Percentiles rank a stretch among this genome's conserved stretches.
Evolutionary conservation across 2,113 vertebrate genomes (phyloP).

Genomic region (Crotalus horridus): DNA sequence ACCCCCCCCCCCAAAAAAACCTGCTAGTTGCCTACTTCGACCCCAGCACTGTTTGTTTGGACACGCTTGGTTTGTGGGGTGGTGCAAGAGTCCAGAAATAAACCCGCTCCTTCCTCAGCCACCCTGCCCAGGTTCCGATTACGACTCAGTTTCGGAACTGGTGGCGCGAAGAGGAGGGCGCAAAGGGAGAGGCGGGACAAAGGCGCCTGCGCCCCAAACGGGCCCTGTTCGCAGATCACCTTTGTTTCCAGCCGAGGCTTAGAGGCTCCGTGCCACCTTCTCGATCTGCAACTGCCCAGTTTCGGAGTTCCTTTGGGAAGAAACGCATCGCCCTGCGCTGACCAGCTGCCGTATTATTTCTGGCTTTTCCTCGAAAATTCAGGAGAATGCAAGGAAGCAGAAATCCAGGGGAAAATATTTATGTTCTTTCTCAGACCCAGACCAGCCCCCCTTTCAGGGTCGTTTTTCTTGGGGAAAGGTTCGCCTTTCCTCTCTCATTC

Average conservation of each 20-base stretch:
- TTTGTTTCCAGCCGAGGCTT: conserved; percentile 19
- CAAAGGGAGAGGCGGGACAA: not conserved
- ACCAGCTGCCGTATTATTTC: not conserved
- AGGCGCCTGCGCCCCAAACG: too few species aligned
- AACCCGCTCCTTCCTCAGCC: not conserved
- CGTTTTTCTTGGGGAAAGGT: not conserved
- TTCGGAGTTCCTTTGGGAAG: conserved; percentile 61
- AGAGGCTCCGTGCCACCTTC: conserved; percentile 19
- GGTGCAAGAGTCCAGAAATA: too few species aligned
- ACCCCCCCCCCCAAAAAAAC: too few species aligned
- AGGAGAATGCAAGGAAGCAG: not conserved
- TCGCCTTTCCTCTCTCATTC: not conserved
- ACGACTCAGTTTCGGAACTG: not conserved
- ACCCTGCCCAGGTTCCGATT: not conserved
- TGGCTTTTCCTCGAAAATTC: not conserved
- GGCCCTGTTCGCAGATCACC: not conserved
- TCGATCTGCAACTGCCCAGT: conserved; percentile 31
- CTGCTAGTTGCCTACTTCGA: not conserved
- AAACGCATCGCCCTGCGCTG: conserved; percentile 55
- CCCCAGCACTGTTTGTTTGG: too few species aligned
- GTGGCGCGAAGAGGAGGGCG: not conserved
- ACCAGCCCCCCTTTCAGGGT: not conserved
- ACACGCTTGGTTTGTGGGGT: too few species aligned
- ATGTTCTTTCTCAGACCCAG: not conserved
- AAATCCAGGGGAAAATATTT: not conserved